phyloP scores from a whole-genome alignment of 2,888 invertebrate genomes.

The Platynereis dumerilii region DNA sequence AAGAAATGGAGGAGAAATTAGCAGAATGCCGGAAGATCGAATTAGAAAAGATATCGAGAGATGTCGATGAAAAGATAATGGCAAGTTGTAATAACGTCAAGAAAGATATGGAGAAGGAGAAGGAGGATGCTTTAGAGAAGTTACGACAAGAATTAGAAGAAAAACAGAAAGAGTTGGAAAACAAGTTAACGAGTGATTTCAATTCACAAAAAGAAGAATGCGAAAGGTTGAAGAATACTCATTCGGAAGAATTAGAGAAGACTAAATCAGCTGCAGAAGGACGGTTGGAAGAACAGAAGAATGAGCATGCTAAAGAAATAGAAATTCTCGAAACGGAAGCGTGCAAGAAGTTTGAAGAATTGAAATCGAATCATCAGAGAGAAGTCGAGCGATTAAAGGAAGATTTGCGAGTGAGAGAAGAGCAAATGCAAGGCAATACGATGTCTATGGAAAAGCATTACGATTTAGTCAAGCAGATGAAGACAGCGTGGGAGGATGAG shows the following conservation, averaged over 20 bases:
- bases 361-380: not conserved
- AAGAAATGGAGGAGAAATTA: constrained; percentile 4
- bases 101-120: constrained; percentile 36
- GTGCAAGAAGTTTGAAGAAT: constrained; percentile 3
- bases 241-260: constrained; percentile 12
- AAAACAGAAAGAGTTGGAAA: constrained; percentile 9
- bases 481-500: constrained; percentile 40
- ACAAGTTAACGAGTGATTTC: constrained; percentile 12
- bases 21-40: not conserved
- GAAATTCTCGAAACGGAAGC: not conserved
- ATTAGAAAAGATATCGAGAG: not conserved
- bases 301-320: constrained; percentile 15
- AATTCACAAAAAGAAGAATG: constrained; percentile 25
- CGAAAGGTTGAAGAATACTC: constrained; percentile 20
- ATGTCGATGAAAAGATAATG: constrained; percentile 14
- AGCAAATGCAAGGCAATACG: not conserved
- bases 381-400: not conserved
- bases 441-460: constrained; percentile 53
- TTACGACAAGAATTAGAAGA: constrained; percentile 34
- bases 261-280: constrained; percentile 23
- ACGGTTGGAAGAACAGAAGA: constrained; percentile 7
- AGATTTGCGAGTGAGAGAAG: not conserved
- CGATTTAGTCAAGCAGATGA: constrained; percentile 49
- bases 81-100: not conserved
- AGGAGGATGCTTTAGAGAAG: constrained; percentile 39